These are phyloP conservation scores for Heloderma charlesbogerti DNA, from an alignment of 2,113 vertebrate species.

Conservation along the genomic window DNA sequence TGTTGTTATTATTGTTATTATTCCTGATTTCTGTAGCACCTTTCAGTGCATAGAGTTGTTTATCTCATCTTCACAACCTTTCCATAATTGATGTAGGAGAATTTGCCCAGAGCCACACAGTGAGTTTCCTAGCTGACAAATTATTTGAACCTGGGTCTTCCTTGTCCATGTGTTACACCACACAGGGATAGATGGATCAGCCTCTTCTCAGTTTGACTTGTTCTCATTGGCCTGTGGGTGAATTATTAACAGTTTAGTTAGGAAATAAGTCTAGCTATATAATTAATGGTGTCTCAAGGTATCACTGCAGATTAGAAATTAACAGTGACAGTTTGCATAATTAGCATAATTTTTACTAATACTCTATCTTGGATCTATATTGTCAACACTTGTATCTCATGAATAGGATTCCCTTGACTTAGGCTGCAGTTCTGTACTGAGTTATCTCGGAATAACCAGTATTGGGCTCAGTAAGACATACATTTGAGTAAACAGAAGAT, in stretches of 20 bases:
- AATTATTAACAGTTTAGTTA: constrained; percentile 14
- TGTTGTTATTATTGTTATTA: neutral
- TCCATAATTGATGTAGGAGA: neutral
- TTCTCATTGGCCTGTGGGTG: neutral
- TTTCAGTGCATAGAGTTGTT: neutral
- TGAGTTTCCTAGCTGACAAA: neutral
- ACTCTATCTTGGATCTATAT: neutral
- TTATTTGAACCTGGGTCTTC: neutral
- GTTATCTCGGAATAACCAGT: neutral
- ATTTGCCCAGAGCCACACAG: neutral
- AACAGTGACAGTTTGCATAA: constrained; percentile 6
- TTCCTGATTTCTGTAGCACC: neutral
- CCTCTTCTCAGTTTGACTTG: neutral
- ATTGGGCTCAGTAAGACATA: neutral
- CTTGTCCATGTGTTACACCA: neutral
- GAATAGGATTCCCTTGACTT: neutral
- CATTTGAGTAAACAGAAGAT: neutral
- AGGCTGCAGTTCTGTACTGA: neutral
- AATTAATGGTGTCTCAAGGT: constrained; percentile 1
- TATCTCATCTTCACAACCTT: neutral
- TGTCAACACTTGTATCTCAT: neutral
- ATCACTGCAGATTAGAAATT: constrained; percentile 15
- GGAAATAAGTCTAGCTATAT: neutral
- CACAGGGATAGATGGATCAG: neutral
- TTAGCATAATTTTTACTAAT: constrained; percentile 25